Base-by-base conservation (phyloP, 2,888 invertebrate species). In the Thereva unica region DNA sequence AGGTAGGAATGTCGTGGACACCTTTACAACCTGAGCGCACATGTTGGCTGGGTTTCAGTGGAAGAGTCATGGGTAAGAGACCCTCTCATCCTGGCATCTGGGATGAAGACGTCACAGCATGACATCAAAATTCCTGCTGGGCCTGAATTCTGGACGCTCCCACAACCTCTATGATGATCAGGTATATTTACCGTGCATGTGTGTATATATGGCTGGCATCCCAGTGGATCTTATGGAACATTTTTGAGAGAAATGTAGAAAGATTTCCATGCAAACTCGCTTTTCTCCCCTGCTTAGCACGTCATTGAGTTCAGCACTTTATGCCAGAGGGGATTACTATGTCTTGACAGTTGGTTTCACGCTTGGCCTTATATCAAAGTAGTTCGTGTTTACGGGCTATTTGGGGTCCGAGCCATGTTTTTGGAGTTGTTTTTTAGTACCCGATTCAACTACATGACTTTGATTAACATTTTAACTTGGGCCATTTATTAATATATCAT, bases 31-130 rank as follows among this genome's bases (percentile, higher is more conserved):
- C 10, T 4, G 7, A n/a, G n/a, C 42, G 12, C 41, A 50, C 35
- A 50, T 64, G 50, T 41, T 42, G 52, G 23, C 23, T 42, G 53
- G 64, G 34, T 41, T 53, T 64, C 42, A 35, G 35, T 64, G n/a
- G 44, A 53, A 64, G 10, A 53, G 35, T 38, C 5, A 12, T 8
- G 23, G 23, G 10, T 6, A 7, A 37, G 12, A 37, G 40, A 37
- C 35, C 23, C n/a, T 10, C 37, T 37, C 9, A 9, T 9, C 54
- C 65, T 69, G 65, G 59, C 52, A 61, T 54, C 45, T 63, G 55
- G 50, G 55, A 69, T 69, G 61, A 67, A 67, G 69, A 67, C 65
- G 67, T 69, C 69, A 69, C 69, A 67, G 67, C 67, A 53, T 53
- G 69, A 67, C 52, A 66, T 56, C 53, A 34, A 67, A 67, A 67